These are phyloP conservation scores for Pipistrellus pipistrellus DNA, from an alignment of 2,797 vertebrate species.

Conservation along the genomic window DNA sequence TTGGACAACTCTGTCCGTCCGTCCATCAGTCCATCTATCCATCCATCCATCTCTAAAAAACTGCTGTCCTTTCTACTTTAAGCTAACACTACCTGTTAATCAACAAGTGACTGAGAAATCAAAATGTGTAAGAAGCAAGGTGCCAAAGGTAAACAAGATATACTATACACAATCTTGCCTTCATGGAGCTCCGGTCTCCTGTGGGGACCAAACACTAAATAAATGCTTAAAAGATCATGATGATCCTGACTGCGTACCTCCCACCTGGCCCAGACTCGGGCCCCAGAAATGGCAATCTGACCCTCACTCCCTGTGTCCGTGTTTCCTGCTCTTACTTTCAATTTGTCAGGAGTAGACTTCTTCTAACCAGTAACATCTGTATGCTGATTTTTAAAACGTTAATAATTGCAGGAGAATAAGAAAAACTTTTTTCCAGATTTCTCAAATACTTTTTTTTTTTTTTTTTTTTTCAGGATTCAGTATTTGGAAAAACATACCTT, in stretches of 20 bases:
- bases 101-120: background rate
- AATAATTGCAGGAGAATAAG: constrained; percentile 25
- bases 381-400: constrained; percentile 51
- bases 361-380: background rate
- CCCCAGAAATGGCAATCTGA: background rate
- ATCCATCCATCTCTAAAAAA: background rate
- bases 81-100: constrained; percentile 9
- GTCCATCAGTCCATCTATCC: background rate
- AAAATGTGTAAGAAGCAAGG: background rate
- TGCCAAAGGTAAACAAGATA: background rate
- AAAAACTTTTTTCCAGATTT: background rate
- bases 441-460: background rate
- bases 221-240: background rate
- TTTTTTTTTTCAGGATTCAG: background rate
- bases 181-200: background rate
- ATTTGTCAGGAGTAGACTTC: background rate
- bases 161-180: background rate
- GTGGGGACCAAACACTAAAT: background rate
- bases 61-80: constrained; percentile 17
- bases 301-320: background rate
- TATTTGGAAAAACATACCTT: constrained; percentile 31
- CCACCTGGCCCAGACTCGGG: background rate
- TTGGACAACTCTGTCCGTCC: background rate
- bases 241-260: background rate
- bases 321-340: background rate